phyloP scores from a whole-genome alignment of 2,888 invertebrate genomes.

The Corbicula japonica region DNA sequence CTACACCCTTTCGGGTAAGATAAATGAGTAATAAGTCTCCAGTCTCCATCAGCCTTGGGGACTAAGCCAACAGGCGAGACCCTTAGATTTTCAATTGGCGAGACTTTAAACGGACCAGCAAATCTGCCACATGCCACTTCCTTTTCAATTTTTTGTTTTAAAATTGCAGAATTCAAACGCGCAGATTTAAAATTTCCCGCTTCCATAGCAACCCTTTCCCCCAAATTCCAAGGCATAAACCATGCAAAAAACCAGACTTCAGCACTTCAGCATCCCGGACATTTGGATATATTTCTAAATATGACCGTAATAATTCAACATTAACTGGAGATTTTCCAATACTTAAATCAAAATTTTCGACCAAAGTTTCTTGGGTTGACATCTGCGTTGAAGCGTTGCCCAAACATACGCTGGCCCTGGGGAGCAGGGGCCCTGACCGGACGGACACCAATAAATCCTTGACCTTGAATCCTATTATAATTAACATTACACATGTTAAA shows the following conservation, averaged over 20 bases:
- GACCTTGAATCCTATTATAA: background rate
- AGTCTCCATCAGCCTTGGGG: constrained; percentile 9
- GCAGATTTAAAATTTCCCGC: constrained; percentile 32
- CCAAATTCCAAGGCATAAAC: constrained; percentile 16
- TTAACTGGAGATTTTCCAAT: constrained; percentile 10
- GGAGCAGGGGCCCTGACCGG: background rate
- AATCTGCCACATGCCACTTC: constrained; percentile 24
- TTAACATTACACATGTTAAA: background rate
- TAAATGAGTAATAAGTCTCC: constrained; percentile 30
- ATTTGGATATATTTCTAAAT: background rate
- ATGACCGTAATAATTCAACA: background rate
- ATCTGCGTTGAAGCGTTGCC: background rate
- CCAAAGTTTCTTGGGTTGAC: background rate
- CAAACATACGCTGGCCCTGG: background rate
- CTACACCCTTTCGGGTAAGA: constrained; percentile 33
- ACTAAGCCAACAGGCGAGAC: constrained; percentile 26
- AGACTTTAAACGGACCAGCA: constrained; percentile 30
- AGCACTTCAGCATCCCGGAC: background rate
- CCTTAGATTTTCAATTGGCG: constrained; percentile 29
- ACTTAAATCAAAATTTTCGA: background rate
- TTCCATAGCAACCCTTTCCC: background rate
- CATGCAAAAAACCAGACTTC: constrained; percentile 19
- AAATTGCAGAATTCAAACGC: background rate
- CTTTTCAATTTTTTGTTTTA: constrained; percentile 12
- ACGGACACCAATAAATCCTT: background rate